phyloP scores from a whole-genome alignment of 2,113 vertebrate genomes.

The Ranitomeya variabilis region DNA sequence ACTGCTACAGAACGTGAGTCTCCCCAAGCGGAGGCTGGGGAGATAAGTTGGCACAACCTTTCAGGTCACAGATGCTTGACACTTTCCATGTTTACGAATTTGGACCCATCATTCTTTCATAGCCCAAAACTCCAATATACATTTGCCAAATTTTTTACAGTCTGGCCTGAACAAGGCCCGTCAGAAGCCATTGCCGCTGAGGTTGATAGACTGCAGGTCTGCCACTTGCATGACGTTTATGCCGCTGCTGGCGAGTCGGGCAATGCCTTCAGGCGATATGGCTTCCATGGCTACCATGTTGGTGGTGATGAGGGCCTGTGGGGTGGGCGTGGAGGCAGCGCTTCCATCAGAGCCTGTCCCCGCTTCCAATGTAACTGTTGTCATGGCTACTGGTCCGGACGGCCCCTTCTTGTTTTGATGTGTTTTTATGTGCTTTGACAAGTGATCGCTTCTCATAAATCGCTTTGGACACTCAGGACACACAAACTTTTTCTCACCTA shows the following conservation, averaged over 20 bases:
- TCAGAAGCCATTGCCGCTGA: constrained; percentile 90
- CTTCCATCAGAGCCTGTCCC: constrained; percentile 69
- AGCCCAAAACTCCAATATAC: constrained; percentile 19
- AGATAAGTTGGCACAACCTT: constrained; percentile 46
- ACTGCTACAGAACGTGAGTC: neutral
- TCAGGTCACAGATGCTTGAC: constrained; percentile 47
- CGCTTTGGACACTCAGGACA: constrained; percentile 92
- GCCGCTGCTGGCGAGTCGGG: constrained; percentile 85
- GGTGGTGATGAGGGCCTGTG: constrained; percentile 80
- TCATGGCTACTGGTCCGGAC: constrained; percentile 67
- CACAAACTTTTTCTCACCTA: constrained; percentile 92
- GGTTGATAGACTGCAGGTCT: constrained; percentile 90
- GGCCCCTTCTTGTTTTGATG: constrained; percentile 89
- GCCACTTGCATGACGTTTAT: constrained; percentile 95
- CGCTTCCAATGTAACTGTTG: constrained; percentile 73
- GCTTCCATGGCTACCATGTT: constrained; percentile 90
- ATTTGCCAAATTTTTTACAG: constrained; percentile 30
- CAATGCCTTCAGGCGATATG: constrained; percentile 88
- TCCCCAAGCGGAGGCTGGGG: neutral
- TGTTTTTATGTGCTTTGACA: constrained; percentile 96
- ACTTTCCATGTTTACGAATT: constrained; percentile 64
- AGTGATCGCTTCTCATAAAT: constrained; percentile 96
- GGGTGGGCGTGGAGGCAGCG: constrained; percentile 65
- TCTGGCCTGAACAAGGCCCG: constrained; percentile 41
- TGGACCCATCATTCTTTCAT: constrained; percentile 50